Evolutionary conservation across 2,888 invertebrate genomes (phyloP), one percentile per base, ranked within the genome.

Genomic region (Cephus pulcher): DNA sequence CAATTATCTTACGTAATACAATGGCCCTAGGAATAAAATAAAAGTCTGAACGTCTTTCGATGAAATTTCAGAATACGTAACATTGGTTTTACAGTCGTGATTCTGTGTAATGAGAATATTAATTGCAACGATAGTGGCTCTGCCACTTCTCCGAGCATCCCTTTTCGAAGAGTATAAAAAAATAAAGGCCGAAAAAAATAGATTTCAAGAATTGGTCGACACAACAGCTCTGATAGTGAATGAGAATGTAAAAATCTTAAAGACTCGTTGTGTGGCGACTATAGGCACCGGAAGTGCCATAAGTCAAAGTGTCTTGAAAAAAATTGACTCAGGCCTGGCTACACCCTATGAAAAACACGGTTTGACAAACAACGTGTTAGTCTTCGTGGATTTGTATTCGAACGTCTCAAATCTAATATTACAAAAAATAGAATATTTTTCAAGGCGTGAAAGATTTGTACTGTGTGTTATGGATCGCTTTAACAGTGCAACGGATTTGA

Each of bases 181-280:
- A 6, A 11, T n/a, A 34, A 6, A 73, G 15, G 33, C 33, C 71
- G 30, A n/a, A 9, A 30, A 74, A 30, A 23, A 15, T 35, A 3
- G 3, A 76, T 76, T 73, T 30, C 30, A 68, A 35, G 74, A 77
- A 34, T 33, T 77, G 77, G 74, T 76, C 30, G 73, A 73, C 71
- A n/a, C 70, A 12, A 76, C 73, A 35, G 34, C 37, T 33, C 4
- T 34, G 30, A 32, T 76, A 35, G 71, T 76, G 69, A 77, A 73
- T 30, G 34, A 74, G 56, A 73, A 77, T 74, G 34, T 32, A 15
- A 73, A 32, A n/a, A 34, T 15, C 12, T 75, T 69, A 69, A 75
- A 34, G n/a, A 56, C 75, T 23, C 56, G n/a, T 11, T 68, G 34
- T 33, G 75, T 69, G 32, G 69, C 75, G 33, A 68, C 12, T 56